Base-by-base conservation (phyloP, 2,888 invertebrate species). In the Hedya salicella region DNA sequence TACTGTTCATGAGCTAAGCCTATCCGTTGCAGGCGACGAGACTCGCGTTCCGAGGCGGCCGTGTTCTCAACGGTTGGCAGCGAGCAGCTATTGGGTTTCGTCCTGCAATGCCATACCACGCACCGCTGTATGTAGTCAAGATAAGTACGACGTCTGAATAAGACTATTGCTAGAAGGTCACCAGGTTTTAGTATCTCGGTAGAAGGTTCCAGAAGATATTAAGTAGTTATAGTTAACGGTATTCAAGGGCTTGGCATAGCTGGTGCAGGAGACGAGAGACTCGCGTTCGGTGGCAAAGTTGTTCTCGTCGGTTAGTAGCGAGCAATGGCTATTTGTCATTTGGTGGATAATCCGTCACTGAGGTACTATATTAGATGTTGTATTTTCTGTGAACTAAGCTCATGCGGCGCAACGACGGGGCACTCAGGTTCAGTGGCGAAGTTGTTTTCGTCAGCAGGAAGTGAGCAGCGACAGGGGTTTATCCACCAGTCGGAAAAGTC, bases 351-450 rank as follows among this genome's bases (percentile, higher is more conserved):
- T n/a, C n/a, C n/a, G n/a, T n/a, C n/a, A n/a, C n/a, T n/a, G n/a
- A n/a, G n/a, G n/a, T n/a, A n/a, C n/a, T n/a, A n/a, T n/a, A n/a
- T n/a, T n/a, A n/a, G n/a, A n/a, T n/a, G n/a, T n/a, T n/a, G n/a
- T n/a, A n/a, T n/a, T n/a, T n/a, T n/a, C n/a, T n/a, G n/a, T n/a
- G n/a, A n/a, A n/a, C n/a, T n/a, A n/a, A n/a, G n/a, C n/a, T n/a
- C n/a, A n/a, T n/a, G n/a, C n/a, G n/a, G n/a, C n/a, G n/a, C n/a
- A n/a, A n/a, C n/a, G n/a, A n/a, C n/a, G n/a, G n/a, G 21, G 60
- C 89, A 89, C 2, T 79, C 78, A 0, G 8, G 5, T 40, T 82
- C 79, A 0, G 77, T 69, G 0, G 69, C 63, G 62, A 89, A 89
- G 74, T 88, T 88, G 74, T 89, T 89, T 19, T 67, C 69, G 9